Base-by-base conservation (phyloP, 2,113 vertebrate species). In the Podarcis muralis region DNA sequence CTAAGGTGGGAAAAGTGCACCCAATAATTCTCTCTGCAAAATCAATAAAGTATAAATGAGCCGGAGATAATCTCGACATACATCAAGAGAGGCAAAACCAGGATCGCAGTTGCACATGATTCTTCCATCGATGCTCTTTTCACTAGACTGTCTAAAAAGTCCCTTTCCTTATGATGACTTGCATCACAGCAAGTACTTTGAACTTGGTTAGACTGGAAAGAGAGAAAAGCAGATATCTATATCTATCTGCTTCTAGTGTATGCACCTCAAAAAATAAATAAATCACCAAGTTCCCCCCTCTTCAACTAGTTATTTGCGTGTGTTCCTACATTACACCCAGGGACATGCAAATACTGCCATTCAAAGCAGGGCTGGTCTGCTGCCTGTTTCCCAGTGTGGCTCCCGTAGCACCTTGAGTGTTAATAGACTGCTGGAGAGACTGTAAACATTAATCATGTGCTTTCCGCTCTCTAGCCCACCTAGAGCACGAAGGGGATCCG, bases 381-480 rank as follows among this genome's bases (percentile, higher is more conserved):
- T 83, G 77, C 48, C 32, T 68, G 22, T 7, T 87, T 43, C 86
- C 79, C 86, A 0, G 0, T 69, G 43, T 86, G 81, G 35, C 53
- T 59, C 16, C 90, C 48, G 0, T 3, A 53, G 6, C 18, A 25
- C 62, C 18, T 30, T 9, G 2, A 82, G 74, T 79, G 71, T 62
- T 57, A 87, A 84, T 84, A 94, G 86, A 88, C 40, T 88, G 91
- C 35, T 76, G 0, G 48, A 85, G 48, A 25, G 0, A 3, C 83
- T 88, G 88, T 85, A 89, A 89, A 92, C 93, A 93, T 66, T 65
- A 89, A 88, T 90, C 94, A 91, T 62, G 43, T 76, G 93, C 25
- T 80, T 82, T 59, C 83, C 85, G 86, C 84, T 77, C 82, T 20
- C 72, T 57, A 69, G 77, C 35, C 68, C 80, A 88, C 78, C 0